Conservation (phyloP, 2,113 vertebrate genomes). For the Cyphomyrus plagiostoma region DNA sequence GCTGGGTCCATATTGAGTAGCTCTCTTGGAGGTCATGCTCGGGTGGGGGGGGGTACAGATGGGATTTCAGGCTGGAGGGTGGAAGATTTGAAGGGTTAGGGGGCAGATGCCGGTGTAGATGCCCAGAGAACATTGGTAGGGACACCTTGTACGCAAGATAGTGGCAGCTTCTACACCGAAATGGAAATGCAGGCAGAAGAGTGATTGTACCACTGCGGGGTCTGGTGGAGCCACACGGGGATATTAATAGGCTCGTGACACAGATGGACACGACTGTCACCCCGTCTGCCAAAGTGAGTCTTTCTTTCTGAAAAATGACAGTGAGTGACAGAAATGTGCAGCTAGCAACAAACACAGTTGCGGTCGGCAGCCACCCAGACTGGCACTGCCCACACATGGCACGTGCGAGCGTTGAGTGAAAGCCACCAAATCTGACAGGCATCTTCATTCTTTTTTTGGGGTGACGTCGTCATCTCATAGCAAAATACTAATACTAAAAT, state of each 20-base stretch:
- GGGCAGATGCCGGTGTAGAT: neutral
- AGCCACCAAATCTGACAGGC: neutral
- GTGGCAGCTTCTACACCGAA: conserved; percentile 32
- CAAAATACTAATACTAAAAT: neutral
- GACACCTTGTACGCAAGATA: neutral
- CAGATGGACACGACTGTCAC: conserved; percentile 39
- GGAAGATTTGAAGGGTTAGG: neutral
- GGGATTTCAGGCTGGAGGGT: neutral
- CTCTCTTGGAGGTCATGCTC: neutral
- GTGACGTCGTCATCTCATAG: neutral
- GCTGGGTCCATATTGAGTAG: neutral
- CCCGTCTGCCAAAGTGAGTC: neutral
- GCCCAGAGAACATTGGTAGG: neutral
- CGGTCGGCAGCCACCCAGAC: neutral
- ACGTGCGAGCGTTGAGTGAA: neutral
- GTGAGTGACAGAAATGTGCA: conserved; percentile 39
- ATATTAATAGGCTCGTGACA: conserved; percentile 52
- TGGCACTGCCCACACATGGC: neutral
- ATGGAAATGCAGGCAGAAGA: conserved; percentile 32
- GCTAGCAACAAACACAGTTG: neutral
- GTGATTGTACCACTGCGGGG: conserved; percentile 39
- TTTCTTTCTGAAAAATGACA: conserved; percentile 36
- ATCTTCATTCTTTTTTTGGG: neutral
- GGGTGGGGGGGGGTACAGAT: neutral
- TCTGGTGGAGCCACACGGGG: conserved; percentile 38